Percentiles rank a stretch among this genome's conserved stretches.
These are phyloP conservation scores for Pelobates fuscus DNA, from an alignment of 2,113 vertebrate genomes.

Conservation along the genomic window DNA sequence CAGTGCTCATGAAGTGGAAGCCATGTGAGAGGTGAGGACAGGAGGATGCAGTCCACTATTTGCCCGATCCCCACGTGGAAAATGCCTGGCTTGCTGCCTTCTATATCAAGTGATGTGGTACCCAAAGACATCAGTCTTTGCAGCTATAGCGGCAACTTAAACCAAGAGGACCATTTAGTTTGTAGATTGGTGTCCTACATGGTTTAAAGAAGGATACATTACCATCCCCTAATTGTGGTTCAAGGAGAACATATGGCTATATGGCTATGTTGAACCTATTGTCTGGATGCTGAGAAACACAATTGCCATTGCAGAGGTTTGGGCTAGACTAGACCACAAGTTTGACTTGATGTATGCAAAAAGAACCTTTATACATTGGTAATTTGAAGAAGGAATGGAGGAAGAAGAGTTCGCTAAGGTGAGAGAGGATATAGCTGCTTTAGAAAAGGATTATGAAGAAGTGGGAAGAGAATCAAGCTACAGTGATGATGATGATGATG, in stretches of 20 bases:
- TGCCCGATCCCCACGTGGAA: constrained; percentile 58
- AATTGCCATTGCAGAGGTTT: constrained; percentile 69
- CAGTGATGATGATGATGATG: constrained; percentile 73
- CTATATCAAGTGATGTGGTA: constrained; percentile 57
- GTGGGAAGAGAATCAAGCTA: constrained; percentile 72
- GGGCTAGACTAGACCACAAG: constrained; percentile 67
- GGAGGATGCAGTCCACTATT: too few relatives aligned
- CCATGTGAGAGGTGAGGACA: too few relatives aligned
- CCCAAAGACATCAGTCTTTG: constrained; percentile 73
- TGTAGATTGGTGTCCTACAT: constrained; percentile 69
- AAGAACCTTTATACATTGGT: constrained; percentile 68
- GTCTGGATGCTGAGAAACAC: constrained; percentile 70
- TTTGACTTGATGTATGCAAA: constrained; percentile 70
- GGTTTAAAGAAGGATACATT: constrained; percentile 63
- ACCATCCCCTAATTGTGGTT: constrained; percentile 54
- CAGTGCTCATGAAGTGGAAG: too few relatives aligned
- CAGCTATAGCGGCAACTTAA: constrained; percentile 66
- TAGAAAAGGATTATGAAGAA: constrained; percentile 73
- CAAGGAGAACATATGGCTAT: constrained; percentile 54
- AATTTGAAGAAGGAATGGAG: constrained; percentile 66
- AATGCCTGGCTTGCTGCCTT: constrained; percentile 67
- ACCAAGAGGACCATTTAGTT: constrained; percentile 67
- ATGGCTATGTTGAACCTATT: constrained; percentile 49
- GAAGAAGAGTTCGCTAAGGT: constrained; percentile 52
- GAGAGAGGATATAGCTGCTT: constrained; percentile 62